Evolutionary conservation across 2,797 vertebrate genomes (phyloP).

Genomic region (Pseudochromis fuscus): DNA sequence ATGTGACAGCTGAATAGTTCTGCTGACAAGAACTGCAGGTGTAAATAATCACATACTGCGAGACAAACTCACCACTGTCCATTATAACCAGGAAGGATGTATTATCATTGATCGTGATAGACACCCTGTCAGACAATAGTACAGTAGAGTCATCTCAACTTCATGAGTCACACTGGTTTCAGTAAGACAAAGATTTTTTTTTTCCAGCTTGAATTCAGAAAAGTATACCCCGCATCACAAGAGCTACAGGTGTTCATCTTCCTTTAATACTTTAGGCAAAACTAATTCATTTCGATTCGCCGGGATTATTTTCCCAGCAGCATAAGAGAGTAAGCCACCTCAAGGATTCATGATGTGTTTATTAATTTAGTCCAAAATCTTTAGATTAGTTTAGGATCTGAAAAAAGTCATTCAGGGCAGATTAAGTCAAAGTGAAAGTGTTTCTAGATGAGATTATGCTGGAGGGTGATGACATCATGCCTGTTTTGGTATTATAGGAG

Average conservation of each 20-base stretch:
- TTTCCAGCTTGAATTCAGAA: neutral
- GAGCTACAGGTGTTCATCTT: neutral
- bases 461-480: neutral
- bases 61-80: no score
- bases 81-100: no score
- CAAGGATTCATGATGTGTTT: neutral
- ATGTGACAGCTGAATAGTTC: neutral
- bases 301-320: neutral
- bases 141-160: neutral
- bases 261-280: neutral
- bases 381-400: neutral
- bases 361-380: neutral
- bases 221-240: neutral
- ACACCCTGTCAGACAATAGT: neutral
- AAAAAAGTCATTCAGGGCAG: no score
- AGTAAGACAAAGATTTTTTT: neutral
- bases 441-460: no score
- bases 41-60: no score
- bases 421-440: no score
- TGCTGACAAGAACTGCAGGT: no score
- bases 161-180: neutral
- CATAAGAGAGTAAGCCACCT: neutral
- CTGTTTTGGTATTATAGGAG: neutral
- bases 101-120: no score
- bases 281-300: neutral